Percentiles rank a stretch among this genome's conserved stretches.
These are phyloP conservation scores for Panagrolaimus sp. DNA, from an alignment of 1,140 invertebrate genomes.

Conservation along the genomic window DNA sequence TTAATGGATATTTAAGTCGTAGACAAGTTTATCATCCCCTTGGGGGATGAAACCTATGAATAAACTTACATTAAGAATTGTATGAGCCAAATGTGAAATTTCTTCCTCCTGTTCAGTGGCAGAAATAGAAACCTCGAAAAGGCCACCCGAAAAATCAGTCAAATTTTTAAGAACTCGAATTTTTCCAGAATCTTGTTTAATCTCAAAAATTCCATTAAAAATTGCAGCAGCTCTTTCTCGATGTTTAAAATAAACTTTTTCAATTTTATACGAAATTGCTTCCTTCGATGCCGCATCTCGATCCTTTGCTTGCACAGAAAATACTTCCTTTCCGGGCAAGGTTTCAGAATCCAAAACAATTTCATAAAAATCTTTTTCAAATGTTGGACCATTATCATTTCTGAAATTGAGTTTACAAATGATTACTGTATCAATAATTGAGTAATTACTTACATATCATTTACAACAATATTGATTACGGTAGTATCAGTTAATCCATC, in stretches of 20 bases:
- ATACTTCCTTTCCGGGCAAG: neutral
- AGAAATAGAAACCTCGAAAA: neutral
- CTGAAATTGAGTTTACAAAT: neutral
- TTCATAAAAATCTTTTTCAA: neutral
- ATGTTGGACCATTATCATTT: slow-evolving; percentile 4
- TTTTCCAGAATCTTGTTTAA: neutral
- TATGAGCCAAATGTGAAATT: neutral
- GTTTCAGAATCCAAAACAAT: neutral
- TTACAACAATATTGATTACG: neutral
- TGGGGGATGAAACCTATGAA: too few species aligned
- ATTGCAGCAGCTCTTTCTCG: neutral
- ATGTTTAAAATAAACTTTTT: neutral
- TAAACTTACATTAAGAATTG: neutral
- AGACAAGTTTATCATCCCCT: too few species aligned
- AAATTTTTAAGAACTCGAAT: neutral
- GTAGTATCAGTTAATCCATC: neutral
- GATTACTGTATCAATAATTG: neutral
- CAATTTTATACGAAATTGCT: neutral
- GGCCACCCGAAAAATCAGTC: neutral
- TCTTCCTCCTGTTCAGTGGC: neutral
- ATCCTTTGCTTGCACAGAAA: neutral
- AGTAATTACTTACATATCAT: too few species aligned
- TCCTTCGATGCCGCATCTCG: neutral
- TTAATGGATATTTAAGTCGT: too few species aligned
- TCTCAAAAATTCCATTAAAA: neutral